Percentiles rank a stretch among this genome's conserved stretches.
These are phyloP conservation scores for Dicentrarchus labrax DNA, from an alignment of 2,113 vertebrate species.

Conservation along the genomic window DNA sequence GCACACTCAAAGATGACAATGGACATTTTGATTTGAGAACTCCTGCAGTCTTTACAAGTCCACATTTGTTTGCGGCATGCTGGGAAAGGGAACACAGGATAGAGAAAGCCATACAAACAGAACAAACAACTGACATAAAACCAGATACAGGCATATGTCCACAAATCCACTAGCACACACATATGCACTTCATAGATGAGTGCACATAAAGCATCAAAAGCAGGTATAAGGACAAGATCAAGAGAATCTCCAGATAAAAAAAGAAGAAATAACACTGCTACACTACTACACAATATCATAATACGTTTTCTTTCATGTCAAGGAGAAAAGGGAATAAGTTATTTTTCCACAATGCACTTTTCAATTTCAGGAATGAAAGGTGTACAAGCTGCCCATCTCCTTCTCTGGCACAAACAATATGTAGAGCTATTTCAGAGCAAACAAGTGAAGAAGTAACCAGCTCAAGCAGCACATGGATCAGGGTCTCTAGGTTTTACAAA, in stretches of 20 bases:
- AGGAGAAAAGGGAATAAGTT: slow-evolving; percentile 59
- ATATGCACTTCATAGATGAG: background rate
- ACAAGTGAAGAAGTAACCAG: slow-evolving; percentile 37
- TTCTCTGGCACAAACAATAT: slow-evolving; percentile 37
- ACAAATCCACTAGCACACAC: slow-evolving; percentile 18
- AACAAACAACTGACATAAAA: slow-evolving; percentile 61
- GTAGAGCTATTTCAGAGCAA: slow-evolving; percentile 43
- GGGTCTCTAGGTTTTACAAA: background rate
- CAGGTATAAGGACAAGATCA: slow-evolving; percentile 68
- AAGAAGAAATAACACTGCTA: slow-evolving; percentile 37
- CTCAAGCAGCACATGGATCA: background rate
- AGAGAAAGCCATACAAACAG: slow-evolving; percentile 9
- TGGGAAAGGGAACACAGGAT: slow-evolving; percentile 19
- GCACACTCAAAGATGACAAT: background rate
- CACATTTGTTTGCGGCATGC: slow-evolving; percentile 17
- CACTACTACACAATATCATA: slow-evolving; percentile 43
- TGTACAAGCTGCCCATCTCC: slow-evolving; percentile 7
- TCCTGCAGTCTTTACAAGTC: slow-evolving; percentile 19
- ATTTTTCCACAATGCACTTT: slow-evolving; percentile 50
- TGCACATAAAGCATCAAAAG: slow-evolving; percentile 59
- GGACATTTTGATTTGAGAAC: slow-evolving; percentile 32
- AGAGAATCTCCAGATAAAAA: slow-evolving; percentile 41
- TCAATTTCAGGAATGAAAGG: slow-evolving; percentile 55
- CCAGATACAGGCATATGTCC: slow-evolving; percentile 17
- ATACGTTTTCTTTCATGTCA: slow-evolving; percentile 66